Evolutionary conservation across 2,888 invertebrate genomes (phyloP), one percentile per base, ranked within the genome.

Genomic region (Nezara viridula): DNA sequence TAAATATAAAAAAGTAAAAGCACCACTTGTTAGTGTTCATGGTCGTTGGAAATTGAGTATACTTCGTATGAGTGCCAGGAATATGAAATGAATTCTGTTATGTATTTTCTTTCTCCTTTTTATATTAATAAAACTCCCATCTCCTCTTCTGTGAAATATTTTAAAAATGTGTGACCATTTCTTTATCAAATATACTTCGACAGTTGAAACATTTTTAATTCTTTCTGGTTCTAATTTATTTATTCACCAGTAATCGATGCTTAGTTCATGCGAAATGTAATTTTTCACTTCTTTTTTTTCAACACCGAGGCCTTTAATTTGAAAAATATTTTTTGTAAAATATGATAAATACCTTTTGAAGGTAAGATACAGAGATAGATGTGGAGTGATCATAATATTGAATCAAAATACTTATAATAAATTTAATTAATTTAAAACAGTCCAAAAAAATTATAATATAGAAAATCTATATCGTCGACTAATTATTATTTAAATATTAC

Each of bases 81-180:
- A 73, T 73, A 73, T 73, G 66, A 73, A 73, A 73, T 73, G 66
- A 73, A 73, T 73, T 73, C 37, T 73, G 16, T 73, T 73, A 73
- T 37, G 37, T 19, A 73, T 73, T 37, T 37, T 21, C 19, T 21
- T 37, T 37, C 37, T 10, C 44, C 66, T 73, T 73, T 60, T 73
- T 19, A 37, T 21, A 73, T 73, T 37, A 73, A 73, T 73, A 73
- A 73, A 73, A 73, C 32, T 37, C 66, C 6, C 66, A 73, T 73
- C 66, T 37, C 21, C 66, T 37, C 19, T 73, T 19, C 60, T 60
- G 14, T 32, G 12, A 66, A 32, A 32, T 32, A 19, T 32, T 66
- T 66, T 66, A 27, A 73, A 37, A 73, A 37, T 73, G 19, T 37
- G 66, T 73, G 7, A 37, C 32, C 16, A 32, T 27, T 60, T 32